Conservation (phyloP, 2,113 vertebrate species). For the Ursus arctos region DNA sequence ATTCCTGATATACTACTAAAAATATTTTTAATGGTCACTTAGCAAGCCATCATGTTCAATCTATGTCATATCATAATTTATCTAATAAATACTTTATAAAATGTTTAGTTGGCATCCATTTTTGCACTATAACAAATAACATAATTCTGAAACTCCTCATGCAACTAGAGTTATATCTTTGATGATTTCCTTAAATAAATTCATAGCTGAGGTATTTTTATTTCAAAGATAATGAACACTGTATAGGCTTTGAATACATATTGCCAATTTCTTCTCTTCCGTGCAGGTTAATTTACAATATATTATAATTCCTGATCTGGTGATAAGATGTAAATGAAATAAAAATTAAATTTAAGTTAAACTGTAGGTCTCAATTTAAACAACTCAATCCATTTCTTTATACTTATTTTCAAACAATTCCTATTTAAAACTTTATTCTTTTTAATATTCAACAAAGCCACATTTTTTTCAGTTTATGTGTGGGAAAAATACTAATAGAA, state of each 20-base stretch:
- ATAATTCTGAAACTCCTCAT: background rate
- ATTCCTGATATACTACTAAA: background rate
- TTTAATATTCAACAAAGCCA: background rate
- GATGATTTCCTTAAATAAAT: background rate
- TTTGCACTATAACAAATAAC: slow-evolving; percentile 2
- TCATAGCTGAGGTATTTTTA: background rate
- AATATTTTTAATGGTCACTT: background rate
- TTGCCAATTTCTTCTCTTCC: background rate
- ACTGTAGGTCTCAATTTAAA: background rate
- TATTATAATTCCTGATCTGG: background rate
- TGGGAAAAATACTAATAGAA: background rate
- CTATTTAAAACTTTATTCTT: slow-evolving; percentile 17
- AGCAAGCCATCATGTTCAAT: background rate
- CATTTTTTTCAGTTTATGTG: background rate
- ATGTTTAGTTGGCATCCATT: background rate
- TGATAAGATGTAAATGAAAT: background rate
- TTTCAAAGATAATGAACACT: slow-evolving; percentile 15
- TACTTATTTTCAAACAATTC: background rate
- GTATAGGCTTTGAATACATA: background rate
- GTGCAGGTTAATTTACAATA: slow-evolving; percentile 10
- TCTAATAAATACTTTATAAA: background rate
- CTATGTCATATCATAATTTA: background rate
- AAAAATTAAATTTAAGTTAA: slow-evolving; percentile 33
- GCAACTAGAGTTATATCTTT: background rate
- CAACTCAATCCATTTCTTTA: background rate